Evolutionary conservation across 2,113 vertebrate genomes (phyloP).

Genomic region (Thomomys bottae): DNA sequence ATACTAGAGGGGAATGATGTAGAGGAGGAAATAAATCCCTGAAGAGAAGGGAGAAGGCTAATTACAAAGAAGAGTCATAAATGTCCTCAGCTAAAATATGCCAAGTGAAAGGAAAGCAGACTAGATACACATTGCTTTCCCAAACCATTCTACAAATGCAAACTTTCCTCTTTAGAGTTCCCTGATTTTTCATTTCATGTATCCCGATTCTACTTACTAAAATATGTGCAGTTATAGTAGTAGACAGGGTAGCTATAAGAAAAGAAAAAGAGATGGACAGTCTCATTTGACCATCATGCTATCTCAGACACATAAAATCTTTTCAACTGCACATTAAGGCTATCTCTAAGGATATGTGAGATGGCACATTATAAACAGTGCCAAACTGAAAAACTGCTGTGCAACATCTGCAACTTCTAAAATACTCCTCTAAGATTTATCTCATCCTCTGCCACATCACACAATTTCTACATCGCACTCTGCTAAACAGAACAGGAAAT

Average conservation of each 20-base stretch:
- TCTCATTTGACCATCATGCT: neutral
- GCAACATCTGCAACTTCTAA: neutral
- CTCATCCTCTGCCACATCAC: neutral
- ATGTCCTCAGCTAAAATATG: neutral
- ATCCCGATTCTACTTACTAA: neutral
- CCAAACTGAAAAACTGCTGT: neutral
- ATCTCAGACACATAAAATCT: neutral
- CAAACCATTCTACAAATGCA: neutral
- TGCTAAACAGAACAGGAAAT: constrained; percentile 56
- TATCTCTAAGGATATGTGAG: neutral
- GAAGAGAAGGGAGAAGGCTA: neutral
- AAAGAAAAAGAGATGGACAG: neutral
- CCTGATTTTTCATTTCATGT: neutral
- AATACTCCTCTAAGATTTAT: neutral
- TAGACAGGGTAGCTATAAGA: neutral
- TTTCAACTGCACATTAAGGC: neutral
- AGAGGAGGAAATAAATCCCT: neutral
- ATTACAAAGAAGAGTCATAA: neutral
- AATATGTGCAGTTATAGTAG: neutral
- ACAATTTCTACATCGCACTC: neutral
- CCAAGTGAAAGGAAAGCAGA: neutral
- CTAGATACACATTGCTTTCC: neutral
- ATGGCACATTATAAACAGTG: neutral
- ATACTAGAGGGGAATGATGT: neutral
- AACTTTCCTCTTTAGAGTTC: neutral